phyloP scores from a whole-genome alignment of 2,888 invertebrate genomes.

The Oscheius sp. region DNA sequence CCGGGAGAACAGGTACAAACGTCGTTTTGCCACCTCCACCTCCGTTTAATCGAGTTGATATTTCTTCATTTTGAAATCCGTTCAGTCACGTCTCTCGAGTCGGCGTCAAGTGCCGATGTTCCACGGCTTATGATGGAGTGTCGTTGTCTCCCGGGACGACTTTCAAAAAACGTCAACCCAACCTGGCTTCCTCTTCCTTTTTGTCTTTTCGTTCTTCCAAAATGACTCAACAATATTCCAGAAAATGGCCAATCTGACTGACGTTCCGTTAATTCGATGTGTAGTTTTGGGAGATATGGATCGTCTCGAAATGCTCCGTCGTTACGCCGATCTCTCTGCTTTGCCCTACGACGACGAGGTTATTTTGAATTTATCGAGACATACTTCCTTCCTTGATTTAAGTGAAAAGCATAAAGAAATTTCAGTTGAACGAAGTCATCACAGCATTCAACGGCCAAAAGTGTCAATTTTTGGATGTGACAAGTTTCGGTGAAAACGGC shows the following conservation, averaged over 20 bases:
- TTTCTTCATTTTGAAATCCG: not conserved
- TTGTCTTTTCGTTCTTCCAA: not conserved
- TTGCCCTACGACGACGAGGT: constrained; percentile 21
- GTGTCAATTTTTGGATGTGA: constrained; percentile 26
- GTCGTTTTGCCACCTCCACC: no score
- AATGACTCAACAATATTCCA: no score
- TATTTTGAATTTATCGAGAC: not conserved
- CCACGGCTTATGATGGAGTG: constrained; percentile 8
- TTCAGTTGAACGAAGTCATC: constrained; percentile 23
- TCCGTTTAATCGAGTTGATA: no score
- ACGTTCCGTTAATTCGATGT: constrained; percentile 29
- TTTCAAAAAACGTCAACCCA: not conserved
- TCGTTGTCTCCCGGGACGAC: not conserved
- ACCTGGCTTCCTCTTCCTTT: constrained; percentile 1
- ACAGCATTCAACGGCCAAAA: constrained; percentile 35
- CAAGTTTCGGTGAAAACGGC: constrained; percentile 1
- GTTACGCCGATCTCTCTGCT: constrained; percentile 23
- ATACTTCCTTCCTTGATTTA: not conserved
- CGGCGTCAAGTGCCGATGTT: no score
- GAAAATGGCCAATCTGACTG: constrained; percentile 28
- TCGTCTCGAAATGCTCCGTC: constrained; percentile 9
- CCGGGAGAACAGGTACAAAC: no score
- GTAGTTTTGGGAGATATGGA: constrained; percentile 28
- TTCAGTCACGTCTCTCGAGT: no score
- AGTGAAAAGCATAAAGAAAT: not conserved